These are phyloP conservation scores for Cheilosia soror DNA, from an alignment of 2,888 invertebrate species.

Conservation along the genomic window DNA sequence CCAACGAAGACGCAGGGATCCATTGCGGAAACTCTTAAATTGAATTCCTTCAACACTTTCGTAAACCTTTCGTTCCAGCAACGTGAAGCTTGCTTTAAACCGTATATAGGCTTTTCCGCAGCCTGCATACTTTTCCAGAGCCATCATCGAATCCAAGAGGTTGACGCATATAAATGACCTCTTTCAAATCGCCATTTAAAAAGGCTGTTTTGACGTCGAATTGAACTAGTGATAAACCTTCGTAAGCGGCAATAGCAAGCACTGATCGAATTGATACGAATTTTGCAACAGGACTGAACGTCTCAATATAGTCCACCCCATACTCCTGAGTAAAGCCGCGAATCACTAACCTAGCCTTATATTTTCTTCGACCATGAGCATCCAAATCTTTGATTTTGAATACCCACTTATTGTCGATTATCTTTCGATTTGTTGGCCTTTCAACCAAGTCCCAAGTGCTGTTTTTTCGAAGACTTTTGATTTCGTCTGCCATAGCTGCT, in stretches of 20 bases:
- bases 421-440: conserved; percentile 63
- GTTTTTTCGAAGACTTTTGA: conserved; percentile 64
- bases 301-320: conserved; percentile 78
- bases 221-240: conserved; percentile 34
- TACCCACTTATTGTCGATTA: conserved; percentile 77
- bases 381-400: conserved; percentile 75
- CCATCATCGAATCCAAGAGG: conserved; percentile 72
- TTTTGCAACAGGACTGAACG: conserved; percentile 78
- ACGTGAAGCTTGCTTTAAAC: conserved; percentile 76
- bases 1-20: conserved; percentile 77
- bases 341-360: conserved; percentile 78
- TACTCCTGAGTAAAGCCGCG: conserved; percentile 77
- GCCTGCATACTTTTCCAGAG: conserved; percentile 72
- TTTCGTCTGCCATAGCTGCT: conserved; percentile 72
- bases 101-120: conserved; percentile 76
- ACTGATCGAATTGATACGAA: conserved; percentile 75
- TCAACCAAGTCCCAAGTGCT: conserved; percentile 69
- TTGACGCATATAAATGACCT: conserved; percentile 64
- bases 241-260: conserved; percentile 65
- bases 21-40: conserved; percentile 69
- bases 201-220: conserved; percentile 73
- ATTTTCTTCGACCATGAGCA: conserved; percentile 74
- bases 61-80: conserved; percentile 77
- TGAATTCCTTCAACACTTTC: conserved; percentile 72
- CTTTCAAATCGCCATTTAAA: conserved; percentile 54